phyloP scores from a whole-genome alignment of 2,113 vertebrate genomes.

The Apodemus speciosus region DNA sequence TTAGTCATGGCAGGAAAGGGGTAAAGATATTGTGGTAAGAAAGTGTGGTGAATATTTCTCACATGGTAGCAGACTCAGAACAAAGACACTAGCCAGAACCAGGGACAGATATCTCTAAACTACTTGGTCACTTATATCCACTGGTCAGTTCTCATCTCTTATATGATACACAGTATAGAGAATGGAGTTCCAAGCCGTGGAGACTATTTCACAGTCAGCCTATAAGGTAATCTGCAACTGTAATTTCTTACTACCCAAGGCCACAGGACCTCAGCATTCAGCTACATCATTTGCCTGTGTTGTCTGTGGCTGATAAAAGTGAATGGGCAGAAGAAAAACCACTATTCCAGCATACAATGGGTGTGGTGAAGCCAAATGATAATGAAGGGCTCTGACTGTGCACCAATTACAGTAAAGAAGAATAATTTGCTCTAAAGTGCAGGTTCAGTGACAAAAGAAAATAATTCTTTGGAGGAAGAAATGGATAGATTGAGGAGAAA shows the following conservation, averaged over 20 bases:
- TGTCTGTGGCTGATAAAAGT: not conserved
- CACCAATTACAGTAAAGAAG: not conserved
- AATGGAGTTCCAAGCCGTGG: not conserved
- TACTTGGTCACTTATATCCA: not conserved
- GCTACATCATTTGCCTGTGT: not conserved
- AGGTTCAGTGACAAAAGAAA: conserved; percentile 1
- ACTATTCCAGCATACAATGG: not conserved
- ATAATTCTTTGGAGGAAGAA: not conserved
- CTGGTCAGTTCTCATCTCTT: not conserved
- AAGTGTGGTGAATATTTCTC: not conserved
- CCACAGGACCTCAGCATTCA: accelerated
- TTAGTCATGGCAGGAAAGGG: not conserved
- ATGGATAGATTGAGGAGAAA: not conserved
- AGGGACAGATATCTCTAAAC: not conserved
- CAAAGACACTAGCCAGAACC: not conserved
- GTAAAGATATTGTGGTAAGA: not conserved
- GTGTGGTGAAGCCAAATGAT: not conserved
- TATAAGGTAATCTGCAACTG: too few relatives aligned
- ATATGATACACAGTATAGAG: not conserved
- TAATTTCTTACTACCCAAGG: accelerated
- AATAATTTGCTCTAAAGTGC: not conserved
- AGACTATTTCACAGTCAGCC: not conserved
- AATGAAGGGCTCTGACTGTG: not conserved
- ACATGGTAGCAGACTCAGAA: not conserved
- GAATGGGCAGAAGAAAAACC: not conserved